Base-by-base conservation (phyloP, 2,113 vertebrate genomes). In the Pao palembangensis region DNA sequence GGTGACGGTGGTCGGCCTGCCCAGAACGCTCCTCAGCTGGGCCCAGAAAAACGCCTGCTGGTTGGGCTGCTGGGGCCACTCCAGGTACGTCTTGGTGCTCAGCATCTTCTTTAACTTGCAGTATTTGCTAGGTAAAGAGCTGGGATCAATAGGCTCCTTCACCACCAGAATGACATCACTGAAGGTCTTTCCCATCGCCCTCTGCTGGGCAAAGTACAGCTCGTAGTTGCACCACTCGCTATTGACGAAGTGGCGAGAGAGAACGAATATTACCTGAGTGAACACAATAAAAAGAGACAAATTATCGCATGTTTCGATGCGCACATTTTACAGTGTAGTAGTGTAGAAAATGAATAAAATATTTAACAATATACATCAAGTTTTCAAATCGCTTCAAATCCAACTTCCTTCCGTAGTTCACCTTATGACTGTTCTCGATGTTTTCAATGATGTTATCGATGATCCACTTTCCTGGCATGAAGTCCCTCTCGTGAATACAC, bases 171-270 rank as follows among this genome's bases (percentile, higher is more conserved):
- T 90, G 51, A 93, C 87, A 0, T 94, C 93, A 11, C 79, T 88
- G 5, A 89, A 89, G 4, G 84, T 87, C 71, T 92, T 88, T 8
- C 92, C 91, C 58, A 94, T 89, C 0, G 92, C 86, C 42, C 93
- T 87, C 69, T 94, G 94, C 74, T 95, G 93, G 47, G 94, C 89
- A 8, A 95, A 95, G 86, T 93, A 94, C 28, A 94, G 89, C 79
- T 95, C 93, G 1, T 94, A 94, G 84, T 94, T 95, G 80, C 93
- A 94, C 93, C 94, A 94, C 47, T 94, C 92, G 3, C 94, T 95
- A 86, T 95, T 91, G 0, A 95, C 88, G 3, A 94, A 94, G 75
- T 90, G 79, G 10, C 55, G 86, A 0, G 93, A 94, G 31, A 95
- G 86, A 44, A 95, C 64, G 16, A 95, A 93, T 53, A 95, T 92